Percentiles rank a stretch among this genome's conserved stretches.
phyloP scores from a whole-genome alignment of 2,888 invertebrate species.

The Rhagophthalmus giganteus region DNA sequence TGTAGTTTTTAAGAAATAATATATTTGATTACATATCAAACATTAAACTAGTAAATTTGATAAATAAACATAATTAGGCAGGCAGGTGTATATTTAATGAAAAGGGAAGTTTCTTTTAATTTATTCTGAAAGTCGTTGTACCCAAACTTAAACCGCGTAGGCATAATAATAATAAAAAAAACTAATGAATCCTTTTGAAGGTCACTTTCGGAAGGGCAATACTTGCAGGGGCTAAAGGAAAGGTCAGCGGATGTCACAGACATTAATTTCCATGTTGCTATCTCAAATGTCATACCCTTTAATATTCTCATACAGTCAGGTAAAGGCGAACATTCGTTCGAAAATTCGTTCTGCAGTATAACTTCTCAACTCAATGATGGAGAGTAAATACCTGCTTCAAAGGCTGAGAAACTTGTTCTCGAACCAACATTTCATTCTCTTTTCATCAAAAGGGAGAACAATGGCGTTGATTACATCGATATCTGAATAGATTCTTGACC shows the following conservation, averaged over 20 bases:
- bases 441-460: conserved; percentile 28
- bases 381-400: conserved; percentile 24
- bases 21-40: too few species aligned
- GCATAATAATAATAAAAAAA: not conserved
- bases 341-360: too few species aligned
- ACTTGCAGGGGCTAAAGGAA: conserved; percentile 12
- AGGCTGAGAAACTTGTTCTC: conserved; percentile 15
- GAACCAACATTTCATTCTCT: conserved; percentile 20
- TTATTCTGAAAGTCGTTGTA: not conserved
- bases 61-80: too few species aligned
- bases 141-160: not conserved
- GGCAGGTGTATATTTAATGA: too few species aligned
- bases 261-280: conserved; percentile 28
- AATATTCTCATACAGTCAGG: conserved; percentile 12
- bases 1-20: too few species aligned
- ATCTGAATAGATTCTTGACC: conserved; percentile 39
- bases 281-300: conserved; percentile 30
- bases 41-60: too few species aligned
- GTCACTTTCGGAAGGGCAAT: conserved; percentile 17
- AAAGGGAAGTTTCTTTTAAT: not conserved
- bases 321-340: conserved; percentile 6
- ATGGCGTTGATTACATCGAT: conserved; percentile 40
- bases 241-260: conserved; percentile 22
- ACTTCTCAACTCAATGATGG: too few species aligned
- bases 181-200: conserved; percentile 4